These are phyloP conservation scores for Protobothrops flavoviridis DNA, from an alignment of 2,113 vertebrate genomes.

Conservation along the genomic window DNA sequence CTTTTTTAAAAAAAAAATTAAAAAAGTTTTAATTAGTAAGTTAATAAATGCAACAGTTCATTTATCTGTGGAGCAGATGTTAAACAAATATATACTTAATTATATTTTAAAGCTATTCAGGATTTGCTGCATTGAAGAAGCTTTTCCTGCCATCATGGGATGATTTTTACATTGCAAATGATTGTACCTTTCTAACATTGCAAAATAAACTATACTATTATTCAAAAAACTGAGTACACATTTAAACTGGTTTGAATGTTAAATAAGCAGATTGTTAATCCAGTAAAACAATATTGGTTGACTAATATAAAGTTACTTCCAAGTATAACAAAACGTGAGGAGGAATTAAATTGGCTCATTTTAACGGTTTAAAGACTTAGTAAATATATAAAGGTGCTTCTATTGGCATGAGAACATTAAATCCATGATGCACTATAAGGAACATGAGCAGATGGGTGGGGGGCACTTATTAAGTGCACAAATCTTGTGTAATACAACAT, in stretches of 20 bases:
- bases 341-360: background rate
- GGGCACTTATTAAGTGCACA: background rate
- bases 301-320: background rate
- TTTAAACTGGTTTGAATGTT: background rate
- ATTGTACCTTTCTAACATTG: background rate
- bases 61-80: background rate
- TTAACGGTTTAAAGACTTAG: constrained; percentile 11
- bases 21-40: background rate
- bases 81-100: background rate
- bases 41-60: background rate
- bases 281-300: background rate
- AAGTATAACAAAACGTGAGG: constrained; percentile 1
- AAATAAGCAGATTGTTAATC: background rate
- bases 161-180: too few species aligned
- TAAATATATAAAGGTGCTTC: background rate
- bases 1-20: background rate
- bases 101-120: background rate
- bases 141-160: background rate
- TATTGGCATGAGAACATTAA: background rate
- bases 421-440: background rate
- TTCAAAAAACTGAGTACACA: background rate
- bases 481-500: background rate
- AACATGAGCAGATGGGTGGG: background rate
- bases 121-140: background rate
- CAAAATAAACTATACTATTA: background rate